phyloP scores from a whole-genome alignment of 2,113 vertebrate species.

The Sciurus niger region DNA sequence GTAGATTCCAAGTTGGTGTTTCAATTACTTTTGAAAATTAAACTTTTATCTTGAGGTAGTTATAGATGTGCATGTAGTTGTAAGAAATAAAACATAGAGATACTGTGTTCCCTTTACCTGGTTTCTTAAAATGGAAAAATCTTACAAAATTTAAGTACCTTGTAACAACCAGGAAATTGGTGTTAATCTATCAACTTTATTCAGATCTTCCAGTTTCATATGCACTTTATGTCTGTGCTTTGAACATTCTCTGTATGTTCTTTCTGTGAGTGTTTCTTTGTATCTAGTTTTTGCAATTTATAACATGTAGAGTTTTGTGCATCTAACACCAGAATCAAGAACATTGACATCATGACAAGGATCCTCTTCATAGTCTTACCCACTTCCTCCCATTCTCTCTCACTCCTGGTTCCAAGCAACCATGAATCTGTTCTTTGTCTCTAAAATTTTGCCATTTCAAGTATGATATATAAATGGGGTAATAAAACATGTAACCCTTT shows the following conservation, averaged over 20 bases:
- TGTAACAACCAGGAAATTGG: not conserved
- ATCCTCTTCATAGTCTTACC: not conserved
- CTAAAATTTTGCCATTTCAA: not conserved
- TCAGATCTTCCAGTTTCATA: not conserved
- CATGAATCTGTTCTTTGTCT: not conserved
- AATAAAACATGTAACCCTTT: not conserved
- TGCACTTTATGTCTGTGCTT: not conserved
- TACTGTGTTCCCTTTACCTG: not conserved
- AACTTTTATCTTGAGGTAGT: not conserved
- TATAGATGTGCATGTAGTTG: not conserved
- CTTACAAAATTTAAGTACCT: not conserved
- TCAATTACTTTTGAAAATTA: not conserved
- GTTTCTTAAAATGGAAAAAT: not conserved
- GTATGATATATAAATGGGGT: too few species aligned
- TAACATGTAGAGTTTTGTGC: too few species aligned
- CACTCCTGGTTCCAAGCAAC: not conserved
- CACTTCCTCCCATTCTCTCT: not conserved
- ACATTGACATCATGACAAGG: not conserved
- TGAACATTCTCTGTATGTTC: not conserved
- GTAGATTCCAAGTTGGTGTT: not conserved
- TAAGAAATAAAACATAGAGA: not conserved
- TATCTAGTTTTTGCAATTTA: not conserved
- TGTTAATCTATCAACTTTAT: not conserved
- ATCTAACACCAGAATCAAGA: not conserved
- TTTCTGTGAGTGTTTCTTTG: not conserved